phyloP scores from a whole-genome alignment of 35 echinoderm and acorn worm species.

The Acanthaster planci region DNA sequence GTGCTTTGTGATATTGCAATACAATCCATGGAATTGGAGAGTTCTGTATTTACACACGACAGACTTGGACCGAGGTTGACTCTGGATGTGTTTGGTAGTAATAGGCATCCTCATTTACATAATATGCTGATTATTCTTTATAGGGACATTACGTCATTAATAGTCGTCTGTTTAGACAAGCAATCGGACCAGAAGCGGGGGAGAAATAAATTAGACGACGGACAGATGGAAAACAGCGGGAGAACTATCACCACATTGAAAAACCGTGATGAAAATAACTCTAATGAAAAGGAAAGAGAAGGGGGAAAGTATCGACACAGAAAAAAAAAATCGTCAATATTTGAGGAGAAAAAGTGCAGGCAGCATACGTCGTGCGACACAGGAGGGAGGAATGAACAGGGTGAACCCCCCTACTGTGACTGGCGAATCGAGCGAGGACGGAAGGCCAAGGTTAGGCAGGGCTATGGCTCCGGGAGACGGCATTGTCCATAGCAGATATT shows the following conservation, averaged over 20 bases:
- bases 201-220: no score
- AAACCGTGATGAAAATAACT: neutral
- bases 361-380: neutral
- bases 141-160: no score
- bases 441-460: slow-evolving; percentile 9
- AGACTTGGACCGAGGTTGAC: no score
- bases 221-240: no score
- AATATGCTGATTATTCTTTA: neutral
- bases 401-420: neutral
- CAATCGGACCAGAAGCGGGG: no score
- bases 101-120: no score
- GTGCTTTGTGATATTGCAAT: no score
- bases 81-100: no score
- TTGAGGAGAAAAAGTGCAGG: slow-evolving; percentile 1
- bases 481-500: neutral
- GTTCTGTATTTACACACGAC: no score
- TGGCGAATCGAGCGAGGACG: slow-evolving; percentile 9
- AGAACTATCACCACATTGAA: neutral
- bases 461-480: slow-evolving; percentile 7
- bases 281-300: neutral
- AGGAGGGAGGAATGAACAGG: neutral
- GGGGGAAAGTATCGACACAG: slow-evolving; percentile 6
- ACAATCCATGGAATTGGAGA: no score
- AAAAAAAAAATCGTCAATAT: slow-evolving; percentile 9
- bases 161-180: no score